Percentiles rank a stretch among this genome's conserved stretches.
phyloP scores from a whole-genome alignment of 2,113 vertebrate species.

The Stomatorhinus ivindoensis region DNA sequence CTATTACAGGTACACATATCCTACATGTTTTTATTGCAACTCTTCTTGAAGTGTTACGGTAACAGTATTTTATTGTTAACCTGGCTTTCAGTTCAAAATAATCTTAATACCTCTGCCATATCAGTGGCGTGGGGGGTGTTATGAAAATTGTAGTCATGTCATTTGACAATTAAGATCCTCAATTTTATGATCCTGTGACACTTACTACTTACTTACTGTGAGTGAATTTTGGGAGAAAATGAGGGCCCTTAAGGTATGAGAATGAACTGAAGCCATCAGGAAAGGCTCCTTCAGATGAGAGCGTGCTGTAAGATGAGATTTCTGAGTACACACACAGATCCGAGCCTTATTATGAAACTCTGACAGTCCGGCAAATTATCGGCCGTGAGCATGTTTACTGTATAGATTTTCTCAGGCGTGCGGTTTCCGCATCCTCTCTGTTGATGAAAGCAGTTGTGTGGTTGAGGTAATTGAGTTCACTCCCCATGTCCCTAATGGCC shows the following conservation, averaged over 20 bases:
- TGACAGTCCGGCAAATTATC: not conserved
- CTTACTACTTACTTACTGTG: not conserved
- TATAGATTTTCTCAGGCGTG: not conserved
- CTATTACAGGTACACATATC: not conserved
- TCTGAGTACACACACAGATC: not conserved
- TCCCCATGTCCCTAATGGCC: not conserved
- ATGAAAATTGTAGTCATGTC: not conserved
- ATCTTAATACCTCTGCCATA: not conserved
- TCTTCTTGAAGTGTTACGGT: not conserved
- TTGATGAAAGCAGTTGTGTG: slow-evolving; percentile 11
- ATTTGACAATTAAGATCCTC: not conserved
- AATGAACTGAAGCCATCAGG: not conserved
- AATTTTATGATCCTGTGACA: not conserved
- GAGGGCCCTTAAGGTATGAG: not conserved
- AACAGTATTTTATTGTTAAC: not conserved
- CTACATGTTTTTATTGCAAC: not conserved
- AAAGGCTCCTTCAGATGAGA: too few species aligned
- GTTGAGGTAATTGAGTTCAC: slow-evolving; percentile 9
- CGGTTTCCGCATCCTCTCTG: not conserved
- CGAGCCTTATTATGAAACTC: not conserved
- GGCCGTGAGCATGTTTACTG: not conserved
- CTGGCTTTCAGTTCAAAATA: not conserved
- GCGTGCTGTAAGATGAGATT: not conserved
- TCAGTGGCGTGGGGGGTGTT: not conserved
- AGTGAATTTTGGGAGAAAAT: not conserved